Base-by-base conservation (phyloP, 2,888 invertebrate species). In the Stenchaetothrips biformis region DNA sequence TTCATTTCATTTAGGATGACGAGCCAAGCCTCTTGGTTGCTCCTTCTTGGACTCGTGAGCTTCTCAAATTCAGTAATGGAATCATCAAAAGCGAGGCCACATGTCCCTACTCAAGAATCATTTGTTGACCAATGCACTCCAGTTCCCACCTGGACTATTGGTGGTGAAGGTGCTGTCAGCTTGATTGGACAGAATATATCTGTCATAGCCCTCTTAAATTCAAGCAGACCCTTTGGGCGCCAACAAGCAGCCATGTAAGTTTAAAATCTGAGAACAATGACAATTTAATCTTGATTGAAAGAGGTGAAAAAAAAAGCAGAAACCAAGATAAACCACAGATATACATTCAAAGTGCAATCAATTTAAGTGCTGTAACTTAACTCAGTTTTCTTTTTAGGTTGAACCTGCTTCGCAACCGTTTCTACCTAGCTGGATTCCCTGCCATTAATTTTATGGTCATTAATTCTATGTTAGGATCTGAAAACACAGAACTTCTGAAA, bases 51-150 rank as follows among this genome's bases (percentile, higher is more conserved):
- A 74, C 25, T 74, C 8, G 21, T 21, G 67, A 25, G 21, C 67
- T 7, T 11, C 25, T 1, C 37, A 25, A 11, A 9, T 25, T 25
- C 25, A 74, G 37, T 11, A 74, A 25, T 74, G 11, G 25, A 25
- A 74, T 25, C 67, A 25, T 25, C 8, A 74, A 25, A 8, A 21
- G 25, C 7, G 25, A 25, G 11, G 7, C 21, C 21, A 7, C 7
- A n/a, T 74, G 11, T 21, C 11, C 21, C 25, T 25, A 18, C n/a
- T n/a, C 67, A 74, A 74, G 67, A 74, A 11, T 2, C 67, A 74
- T 74, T 74, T 25, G 21, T 25, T 74, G 67, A 74, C 25, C 67
- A 74, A 74, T 74, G 67, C 8, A 74, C 67, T 25, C 67, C 67
- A 25, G 67, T 74, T 25, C 67, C 67, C 9, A 74, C 67, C 0